Conservation (phyloP, 2,888 invertebrate species). For the Anthoptus insignis region DNA sequence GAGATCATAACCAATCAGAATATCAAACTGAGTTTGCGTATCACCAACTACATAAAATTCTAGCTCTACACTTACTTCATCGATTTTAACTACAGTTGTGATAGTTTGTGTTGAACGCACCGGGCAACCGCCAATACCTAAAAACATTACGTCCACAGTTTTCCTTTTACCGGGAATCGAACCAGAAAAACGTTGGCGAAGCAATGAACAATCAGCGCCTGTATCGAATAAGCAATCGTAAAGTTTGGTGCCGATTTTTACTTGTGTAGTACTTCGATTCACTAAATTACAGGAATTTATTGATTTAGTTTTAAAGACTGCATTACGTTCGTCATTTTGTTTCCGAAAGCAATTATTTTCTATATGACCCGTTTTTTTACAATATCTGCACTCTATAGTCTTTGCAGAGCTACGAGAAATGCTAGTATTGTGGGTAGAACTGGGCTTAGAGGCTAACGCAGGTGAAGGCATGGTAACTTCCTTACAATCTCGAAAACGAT, state of each 20-base stretch:
- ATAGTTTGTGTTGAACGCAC: background rate
- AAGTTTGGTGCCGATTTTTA: background rate
- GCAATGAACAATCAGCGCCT: background rate
- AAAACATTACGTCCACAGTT: background rate
- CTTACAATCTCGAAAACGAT: background rate
- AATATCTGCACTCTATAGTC: background rate
- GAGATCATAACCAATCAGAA: conserved; percentile 25
- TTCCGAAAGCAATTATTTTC: background rate
- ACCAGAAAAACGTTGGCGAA: background rate
- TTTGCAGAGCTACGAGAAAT: background rate
- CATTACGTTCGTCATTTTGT: conserved; percentile 1
- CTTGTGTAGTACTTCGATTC: background rate
- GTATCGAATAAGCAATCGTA: background rate
- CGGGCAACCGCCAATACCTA: background rate
- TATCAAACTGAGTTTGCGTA: conserved; percentile 19
- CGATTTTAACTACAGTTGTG: background rate
- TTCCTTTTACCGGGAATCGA: background rate
- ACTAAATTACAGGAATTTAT: background rate
- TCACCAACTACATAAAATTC: conserved; percentile 17
- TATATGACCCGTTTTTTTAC: background rate
- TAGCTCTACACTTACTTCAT: conserved; percentile 7
- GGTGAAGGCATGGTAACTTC: background rate
- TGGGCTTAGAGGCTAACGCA: background rate
- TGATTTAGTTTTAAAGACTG: background rate
- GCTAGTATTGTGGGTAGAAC: background rate